Conservation (phyloP, 2,113 vertebrate species). For the Pardalotus punctatus region DNA sequence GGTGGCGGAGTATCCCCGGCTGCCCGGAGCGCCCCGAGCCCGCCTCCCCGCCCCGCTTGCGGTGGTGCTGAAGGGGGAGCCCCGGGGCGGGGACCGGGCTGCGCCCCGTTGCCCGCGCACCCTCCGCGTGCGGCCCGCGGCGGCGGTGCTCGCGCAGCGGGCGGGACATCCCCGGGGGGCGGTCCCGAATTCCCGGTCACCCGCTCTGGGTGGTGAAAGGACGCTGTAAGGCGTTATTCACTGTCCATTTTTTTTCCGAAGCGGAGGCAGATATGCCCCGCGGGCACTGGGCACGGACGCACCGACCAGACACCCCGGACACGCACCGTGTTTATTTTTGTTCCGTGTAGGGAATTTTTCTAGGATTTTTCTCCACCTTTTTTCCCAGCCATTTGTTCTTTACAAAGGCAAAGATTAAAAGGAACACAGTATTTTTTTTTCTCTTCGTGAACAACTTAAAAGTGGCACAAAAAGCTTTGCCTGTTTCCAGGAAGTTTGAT, state of each 20-base stretch:
- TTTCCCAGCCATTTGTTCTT: neutral
- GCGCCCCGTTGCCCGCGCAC: neutral
- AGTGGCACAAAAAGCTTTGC: neutral
- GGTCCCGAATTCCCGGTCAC: neutral
- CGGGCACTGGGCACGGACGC: fast-evolving
- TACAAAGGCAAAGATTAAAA: neutral
- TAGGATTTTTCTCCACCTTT: fast-evolving
- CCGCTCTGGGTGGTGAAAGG: fast-evolving
- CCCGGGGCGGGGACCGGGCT: neutral
- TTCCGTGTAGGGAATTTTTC: neutral
- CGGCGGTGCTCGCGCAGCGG: neutral
- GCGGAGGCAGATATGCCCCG: neutral
- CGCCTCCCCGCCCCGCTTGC: neutral
- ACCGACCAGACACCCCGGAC: fast-evolving
- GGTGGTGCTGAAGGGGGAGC: neutral
- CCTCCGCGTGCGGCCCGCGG: neutral
- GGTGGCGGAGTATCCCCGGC: neutral
- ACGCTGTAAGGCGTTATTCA: neutral
- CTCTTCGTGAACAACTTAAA: too few species aligned
- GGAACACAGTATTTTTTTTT: fast-evolving
- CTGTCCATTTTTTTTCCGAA: neutral
- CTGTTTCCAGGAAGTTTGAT: neutral
- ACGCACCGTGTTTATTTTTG: fast-evolving
- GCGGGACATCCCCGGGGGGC: neutral
- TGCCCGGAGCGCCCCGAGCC: neutral